Percentiles rank a stretch among this genome's conserved stretches.
These are phyloP conservation scores for Nothura maculosa DNA, from an alignment of 2,797 vertebrate species.

Conservation along the genomic window DNA sequence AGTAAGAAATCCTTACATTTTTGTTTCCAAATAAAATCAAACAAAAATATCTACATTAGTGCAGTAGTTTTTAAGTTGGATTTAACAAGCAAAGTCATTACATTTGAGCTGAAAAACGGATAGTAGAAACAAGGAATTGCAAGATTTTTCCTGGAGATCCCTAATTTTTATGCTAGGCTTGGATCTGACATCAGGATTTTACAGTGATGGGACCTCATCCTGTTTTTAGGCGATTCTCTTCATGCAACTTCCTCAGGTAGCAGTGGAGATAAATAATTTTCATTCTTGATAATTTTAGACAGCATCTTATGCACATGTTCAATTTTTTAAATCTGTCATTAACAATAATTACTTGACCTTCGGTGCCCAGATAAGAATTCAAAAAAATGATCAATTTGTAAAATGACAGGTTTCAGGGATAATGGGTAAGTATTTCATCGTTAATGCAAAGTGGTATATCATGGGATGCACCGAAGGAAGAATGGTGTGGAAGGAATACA, in stretches of 20 bases:
- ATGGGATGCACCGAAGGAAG: not conserved
- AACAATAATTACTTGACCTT: not conserved
- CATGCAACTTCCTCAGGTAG: not conserved
- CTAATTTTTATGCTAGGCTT: not conserved
- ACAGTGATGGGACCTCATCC: not conserved
- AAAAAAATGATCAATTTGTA: not conserved
- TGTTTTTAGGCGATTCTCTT: not conserved
- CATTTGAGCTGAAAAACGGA: not conserved
- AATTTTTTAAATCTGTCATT: not conserved
- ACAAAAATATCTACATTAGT: fast-evolving
- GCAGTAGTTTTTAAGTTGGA: not conserved
- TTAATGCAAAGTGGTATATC: not conserved
- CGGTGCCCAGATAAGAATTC: not conserved
- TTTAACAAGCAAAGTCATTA: not conserved
- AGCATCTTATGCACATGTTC: not conserved
- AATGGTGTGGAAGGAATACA: not conserved
- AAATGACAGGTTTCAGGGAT: not conserved
- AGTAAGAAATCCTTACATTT: not conserved
- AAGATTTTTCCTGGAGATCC: not conserved
- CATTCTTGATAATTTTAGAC: not conserved
- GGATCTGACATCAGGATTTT: not conserved
- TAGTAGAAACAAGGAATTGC: not conserved
- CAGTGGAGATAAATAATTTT: not conserved
- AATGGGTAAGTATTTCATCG: not conserved
- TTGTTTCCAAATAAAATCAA: not conserved